Conservation (phyloP, 2,113 vertebrate species). For the Pipra filicauda region DNA sequence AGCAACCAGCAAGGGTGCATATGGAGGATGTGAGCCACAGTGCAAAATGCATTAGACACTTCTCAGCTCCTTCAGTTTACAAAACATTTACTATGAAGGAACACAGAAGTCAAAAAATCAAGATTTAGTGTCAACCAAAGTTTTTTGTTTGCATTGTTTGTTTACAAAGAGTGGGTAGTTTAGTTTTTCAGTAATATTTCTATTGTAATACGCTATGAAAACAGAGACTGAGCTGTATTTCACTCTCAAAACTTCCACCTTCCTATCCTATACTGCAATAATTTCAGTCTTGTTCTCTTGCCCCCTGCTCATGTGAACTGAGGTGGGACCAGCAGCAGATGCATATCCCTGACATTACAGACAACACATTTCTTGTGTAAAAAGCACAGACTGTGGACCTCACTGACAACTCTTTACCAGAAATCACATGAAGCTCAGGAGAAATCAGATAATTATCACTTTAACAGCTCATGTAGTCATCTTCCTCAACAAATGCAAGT, state of each 20-base stretch:
- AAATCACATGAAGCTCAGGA: background rate
- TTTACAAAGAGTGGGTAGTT: constrained; percentile 9
- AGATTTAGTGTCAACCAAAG: background rate
- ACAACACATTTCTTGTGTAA: background rate
- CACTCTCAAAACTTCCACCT: background rate
- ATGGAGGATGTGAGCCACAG: background rate
- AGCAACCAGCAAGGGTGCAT: background rate
- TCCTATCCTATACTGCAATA: background rate
- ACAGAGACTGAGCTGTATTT: background rate
- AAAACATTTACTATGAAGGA: background rate
- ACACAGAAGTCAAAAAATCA: background rate
- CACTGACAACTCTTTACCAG: background rate
- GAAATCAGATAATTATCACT: background rate
- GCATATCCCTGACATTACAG: background rate
- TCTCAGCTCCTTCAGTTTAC: background rate
- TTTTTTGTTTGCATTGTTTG: background rate
- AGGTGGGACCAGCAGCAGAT: background rate
- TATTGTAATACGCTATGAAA: background rate
- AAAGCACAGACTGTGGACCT: background rate
- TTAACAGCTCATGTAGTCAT: background rate
- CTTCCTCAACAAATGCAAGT: rapidly evolving
- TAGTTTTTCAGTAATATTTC: background rate
- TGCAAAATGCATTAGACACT: background rate
- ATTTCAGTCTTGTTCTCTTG: background rate
- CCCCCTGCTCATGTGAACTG: background rate